Percentiles rank a stretch among this genome's conserved stretches.
These are phyloP conservation scores for Anastrepha ludens DNA, from an alignment of 1,140 invertebrate species.

Conservation along the genomic window DNA sequence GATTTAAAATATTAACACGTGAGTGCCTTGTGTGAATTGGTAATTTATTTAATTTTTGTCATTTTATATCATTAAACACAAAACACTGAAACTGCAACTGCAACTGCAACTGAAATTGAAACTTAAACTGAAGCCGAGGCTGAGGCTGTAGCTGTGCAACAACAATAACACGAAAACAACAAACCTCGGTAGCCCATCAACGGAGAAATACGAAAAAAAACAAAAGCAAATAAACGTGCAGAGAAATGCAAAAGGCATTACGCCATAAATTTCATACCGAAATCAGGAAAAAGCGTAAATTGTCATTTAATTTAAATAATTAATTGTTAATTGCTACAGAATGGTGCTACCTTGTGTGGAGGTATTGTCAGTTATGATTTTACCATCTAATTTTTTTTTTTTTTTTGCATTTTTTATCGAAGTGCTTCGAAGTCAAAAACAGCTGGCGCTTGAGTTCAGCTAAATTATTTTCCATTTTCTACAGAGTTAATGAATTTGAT, in stretches of 20 bases:
- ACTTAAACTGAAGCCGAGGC: background rate
- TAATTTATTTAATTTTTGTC: conserved; percentile 55
- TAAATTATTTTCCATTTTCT: conserved; percentile 3
- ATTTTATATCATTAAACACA: conserved; percentile 53
- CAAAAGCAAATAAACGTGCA: background rate
- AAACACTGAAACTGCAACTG: background rate
- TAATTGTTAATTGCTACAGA: conserved; percentile 46
- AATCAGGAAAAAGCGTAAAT: conserved; percentile 48
- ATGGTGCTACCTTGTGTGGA: background rate
- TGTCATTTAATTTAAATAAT: conserved; percentile 53
- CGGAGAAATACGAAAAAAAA: background rate
- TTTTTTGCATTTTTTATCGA: background rate
- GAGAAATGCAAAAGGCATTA: conserved; percentile 18
- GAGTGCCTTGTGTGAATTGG: conserved; percentile 50
- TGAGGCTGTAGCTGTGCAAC: background rate
- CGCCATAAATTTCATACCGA: conserved; percentile 21
- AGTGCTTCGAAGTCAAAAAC: conserved; percentile 3
- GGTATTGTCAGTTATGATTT: conserved; percentile 11
- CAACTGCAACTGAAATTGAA: background rate
- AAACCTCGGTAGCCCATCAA: background rate
- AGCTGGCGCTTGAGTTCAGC: background rate
- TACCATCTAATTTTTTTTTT: background rate
- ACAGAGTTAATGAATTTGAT: background rate
- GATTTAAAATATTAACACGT: conserved; percentile 54
- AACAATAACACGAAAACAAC: background rate